phyloP scores from a whole-genome alignment of 1,140 invertebrate genomes.

The Euschistus heros region DNA sequence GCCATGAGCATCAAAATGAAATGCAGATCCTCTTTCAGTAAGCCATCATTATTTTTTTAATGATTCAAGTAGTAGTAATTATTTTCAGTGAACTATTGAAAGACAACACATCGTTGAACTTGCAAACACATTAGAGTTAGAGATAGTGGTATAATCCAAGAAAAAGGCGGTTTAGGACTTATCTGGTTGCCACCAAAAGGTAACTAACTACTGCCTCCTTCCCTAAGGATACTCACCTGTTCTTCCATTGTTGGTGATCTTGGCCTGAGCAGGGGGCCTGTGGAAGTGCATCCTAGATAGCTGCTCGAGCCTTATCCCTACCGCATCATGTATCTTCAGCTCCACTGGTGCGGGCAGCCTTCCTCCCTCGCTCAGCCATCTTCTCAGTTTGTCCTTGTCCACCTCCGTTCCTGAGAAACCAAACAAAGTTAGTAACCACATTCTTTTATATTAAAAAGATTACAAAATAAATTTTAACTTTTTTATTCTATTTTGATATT shows the following conservation, averaged over 20 bases:
- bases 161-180: background rate
- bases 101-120: background rate
- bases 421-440: too few species aligned
- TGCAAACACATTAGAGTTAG: background rate
- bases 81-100: background rate
- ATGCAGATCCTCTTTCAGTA: background rate
- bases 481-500: too few species aligned
- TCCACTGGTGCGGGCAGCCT: background rate
- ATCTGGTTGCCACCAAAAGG: background rate
- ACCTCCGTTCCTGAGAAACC: background rate
- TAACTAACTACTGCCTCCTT: background rate
- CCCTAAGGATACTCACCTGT: background rate
- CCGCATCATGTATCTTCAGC: background rate
- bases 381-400: background rate
- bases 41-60: too few species aligned
- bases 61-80: too few species aligned
- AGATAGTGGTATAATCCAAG: background rate
- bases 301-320: background rate
- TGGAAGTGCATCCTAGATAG: conserved; percentile 1
- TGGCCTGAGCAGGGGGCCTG: background rate
- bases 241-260: conserved; percentile 4
- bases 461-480: too few species aligned
- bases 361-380: background rate
- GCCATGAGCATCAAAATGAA: background rate
- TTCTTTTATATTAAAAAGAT: too few species aligned